Conservation (phyloP, 2,113 vertebrate genomes). For the Brachypodius melanocephalos region DNA sequence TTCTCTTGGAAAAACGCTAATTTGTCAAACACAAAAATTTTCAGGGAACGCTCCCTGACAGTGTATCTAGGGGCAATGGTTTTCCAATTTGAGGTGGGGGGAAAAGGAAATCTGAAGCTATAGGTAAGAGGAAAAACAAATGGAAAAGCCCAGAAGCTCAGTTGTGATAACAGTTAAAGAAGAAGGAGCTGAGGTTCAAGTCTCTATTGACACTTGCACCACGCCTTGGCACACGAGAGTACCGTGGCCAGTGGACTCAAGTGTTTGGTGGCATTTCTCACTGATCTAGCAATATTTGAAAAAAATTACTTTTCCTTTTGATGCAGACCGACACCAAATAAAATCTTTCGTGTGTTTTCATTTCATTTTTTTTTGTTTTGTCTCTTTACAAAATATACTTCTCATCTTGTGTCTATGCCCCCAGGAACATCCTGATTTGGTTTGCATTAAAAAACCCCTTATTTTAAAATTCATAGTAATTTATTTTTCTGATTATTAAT, state of each 20-base stretch:
- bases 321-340: background rate
- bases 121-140: background rate
- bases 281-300: background rate
- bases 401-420: background rate
- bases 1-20: background rate
- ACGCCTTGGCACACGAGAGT: background rate
- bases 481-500: background rate
- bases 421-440: background rate
- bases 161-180: background rate
- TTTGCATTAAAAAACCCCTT: background rate
- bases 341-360: fast-evolving
- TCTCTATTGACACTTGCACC: background rate
- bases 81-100: background rate
- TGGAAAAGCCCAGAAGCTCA: background rate
- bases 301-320: background rate
- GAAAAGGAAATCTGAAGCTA: background rate
- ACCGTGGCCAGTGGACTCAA: background rate
- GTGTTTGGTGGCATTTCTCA: background rate
- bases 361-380: background rate
- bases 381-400: background rate
- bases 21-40: background rate
- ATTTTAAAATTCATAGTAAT: background rate
- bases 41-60: background rate
- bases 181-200: background rate
- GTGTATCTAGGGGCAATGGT: background rate